Percentiles rank a stretch among this genome's conserved stretches.
phyloP scores from a whole-genome alignment of 2,113 vertebrate genomes.

The Micromys minutus region DNA sequence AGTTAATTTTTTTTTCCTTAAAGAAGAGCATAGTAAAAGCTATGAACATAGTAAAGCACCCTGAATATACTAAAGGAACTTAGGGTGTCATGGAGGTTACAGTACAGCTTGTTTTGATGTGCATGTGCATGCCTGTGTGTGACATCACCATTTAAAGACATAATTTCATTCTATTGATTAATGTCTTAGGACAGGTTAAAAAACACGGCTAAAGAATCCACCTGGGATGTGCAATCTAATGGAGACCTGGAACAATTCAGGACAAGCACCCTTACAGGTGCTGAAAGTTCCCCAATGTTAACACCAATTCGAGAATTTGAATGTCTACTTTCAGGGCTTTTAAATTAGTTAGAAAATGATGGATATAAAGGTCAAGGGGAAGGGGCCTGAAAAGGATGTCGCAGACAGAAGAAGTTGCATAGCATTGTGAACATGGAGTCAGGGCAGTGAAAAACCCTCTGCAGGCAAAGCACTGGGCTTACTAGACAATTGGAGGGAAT shows the following conservation, averaged over 20 bases:
- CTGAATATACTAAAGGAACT: not conserved
- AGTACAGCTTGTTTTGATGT: not conserved
- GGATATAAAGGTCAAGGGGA: not conserved
- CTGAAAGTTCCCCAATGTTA: not conserved
- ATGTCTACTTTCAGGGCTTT: not conserved
- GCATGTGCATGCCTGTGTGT: not conserved
- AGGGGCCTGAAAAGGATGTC: not conserved
- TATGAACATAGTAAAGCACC: not conserved
- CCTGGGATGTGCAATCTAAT: not conserved
- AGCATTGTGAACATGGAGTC: not conserved
- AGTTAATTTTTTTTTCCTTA: not conserved
- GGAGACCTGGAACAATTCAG: not conserved
- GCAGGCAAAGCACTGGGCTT: not conserved
- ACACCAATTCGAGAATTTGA: not conserved
- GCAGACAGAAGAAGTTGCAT: not conserved
- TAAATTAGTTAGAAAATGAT: conserved; percentile 26
- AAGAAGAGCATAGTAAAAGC: too few species aligned
- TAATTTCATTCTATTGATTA: not conserved
- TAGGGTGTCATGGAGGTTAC: not conserved
- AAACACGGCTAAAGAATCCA: not conserved
- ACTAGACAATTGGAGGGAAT: not conserved
- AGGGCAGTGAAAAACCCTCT: not conserved
- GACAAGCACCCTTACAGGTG: not conserved
- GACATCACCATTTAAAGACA: not conserved
- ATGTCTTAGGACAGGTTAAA: not conserved